Base-by-base conservation (phyloP, 2,113 vertebrate species). In the Xiphophorus maculatus region DNA sequence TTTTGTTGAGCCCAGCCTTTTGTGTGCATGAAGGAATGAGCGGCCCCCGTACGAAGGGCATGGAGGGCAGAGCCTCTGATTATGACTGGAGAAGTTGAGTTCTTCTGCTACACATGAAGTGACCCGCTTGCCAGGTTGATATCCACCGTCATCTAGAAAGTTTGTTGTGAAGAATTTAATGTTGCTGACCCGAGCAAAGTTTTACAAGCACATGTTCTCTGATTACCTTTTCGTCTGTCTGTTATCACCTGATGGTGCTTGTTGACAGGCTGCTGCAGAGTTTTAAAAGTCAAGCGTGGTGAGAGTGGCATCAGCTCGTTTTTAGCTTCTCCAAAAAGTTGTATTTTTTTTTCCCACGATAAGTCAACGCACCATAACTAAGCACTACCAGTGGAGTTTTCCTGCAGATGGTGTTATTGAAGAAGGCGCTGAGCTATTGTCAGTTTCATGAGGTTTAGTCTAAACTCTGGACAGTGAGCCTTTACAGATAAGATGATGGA, bases 11-110 rank as follows among this genome's bases (percentile, higher is more conserved):
- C 83, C 86, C 73, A 51, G 69, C 70, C 91, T 93, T 37, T 93
- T 93, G 91, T 93, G 83, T 91, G 84, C 78, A 64, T 1, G 42
- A 77, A 80, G 82, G 83, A 91, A 90, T 89, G 85, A 91, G 85
- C 84, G 79, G 84, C 84, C 86, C 83, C 71, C 69, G 74, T 86
- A 79, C 79, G 74, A 87, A 54, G 80, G 80, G 69, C 61, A 44
- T 73, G 85, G 73, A 86, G 88, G 73, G 83, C 80, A 68, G 0
- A 60, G 32, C 78, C 51, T 76, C 62, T 64, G 73, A 87, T 84
- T 85, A 77, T 51, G 83, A 77, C 85, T 79, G 65, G 51, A 80
- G 71, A 77, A 79, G 83, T 74, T 91, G 76, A 89, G 29, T 80
- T 60, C 32, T 48, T 67, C 67, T 60, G 68, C 79, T 82, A 63